Percentiles rank a stretch among this genome's conserved stretches.
Evolutionary conservation across 2,888 invertebrate genomes (phyloP).

Genomic region (Epinotia bilunana): DNA sequence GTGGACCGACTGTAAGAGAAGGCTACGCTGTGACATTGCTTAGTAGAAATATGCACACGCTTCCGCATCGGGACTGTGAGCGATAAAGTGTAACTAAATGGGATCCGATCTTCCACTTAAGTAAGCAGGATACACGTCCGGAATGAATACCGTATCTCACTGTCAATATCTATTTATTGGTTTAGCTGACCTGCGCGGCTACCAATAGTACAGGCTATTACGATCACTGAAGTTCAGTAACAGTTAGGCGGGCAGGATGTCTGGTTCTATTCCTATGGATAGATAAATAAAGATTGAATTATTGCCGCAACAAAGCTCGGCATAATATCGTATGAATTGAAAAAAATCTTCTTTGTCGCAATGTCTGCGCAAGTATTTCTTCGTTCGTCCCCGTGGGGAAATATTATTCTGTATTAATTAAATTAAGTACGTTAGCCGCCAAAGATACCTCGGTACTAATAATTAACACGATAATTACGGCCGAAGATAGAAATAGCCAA

Average conservation of each 20-base stretch:
- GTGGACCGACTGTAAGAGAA: constrained; percentile 88
- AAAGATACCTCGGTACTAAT: no score
- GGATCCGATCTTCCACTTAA: constrained; percentile 15
- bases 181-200: constrained; percentile 17
- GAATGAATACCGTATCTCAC: constrained; percentile 34
- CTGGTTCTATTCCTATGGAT: constrained; percentile 5
- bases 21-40: constrained; percentile 47
- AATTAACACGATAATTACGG: no score
- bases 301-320: background rate
- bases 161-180: constrained; percentile 38
- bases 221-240: constrained; percentile 28
- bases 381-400: no score
- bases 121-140: constrained; percentile 32
- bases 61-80: constrained; percentile 17
- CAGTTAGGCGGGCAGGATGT: constrained; percentile 13
- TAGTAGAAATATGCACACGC: constrained; percentile 21
- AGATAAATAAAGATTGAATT: background rate
- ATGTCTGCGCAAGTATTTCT: no score
- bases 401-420: no score
- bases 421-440: no score
- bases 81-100: constrained; percentile 27
- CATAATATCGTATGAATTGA: background rate
- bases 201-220: constrained; percentile 29
- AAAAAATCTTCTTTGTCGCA: no score
- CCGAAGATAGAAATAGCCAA: no score